Evolutionary conservation across 2,797 vertebrate genomes (phyloP).

Genomic region (Rallus crepitans): DNA sequence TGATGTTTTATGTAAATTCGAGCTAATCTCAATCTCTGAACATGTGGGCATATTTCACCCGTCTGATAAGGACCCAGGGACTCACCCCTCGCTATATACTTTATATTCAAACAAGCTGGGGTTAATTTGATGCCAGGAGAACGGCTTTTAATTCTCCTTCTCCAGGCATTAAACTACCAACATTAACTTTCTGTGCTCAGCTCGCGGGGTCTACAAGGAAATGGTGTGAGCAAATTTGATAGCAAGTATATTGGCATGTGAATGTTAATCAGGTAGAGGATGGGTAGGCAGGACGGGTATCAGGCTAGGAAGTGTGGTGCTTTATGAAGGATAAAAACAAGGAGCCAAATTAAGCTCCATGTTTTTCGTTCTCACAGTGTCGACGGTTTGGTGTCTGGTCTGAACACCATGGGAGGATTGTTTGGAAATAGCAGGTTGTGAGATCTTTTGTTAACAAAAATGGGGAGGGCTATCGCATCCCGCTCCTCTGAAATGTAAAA

Average conservation of each 20-base stretch:
- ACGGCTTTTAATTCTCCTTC: conserved; percentile 34
- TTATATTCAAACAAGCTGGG: conserved; percentile 46
- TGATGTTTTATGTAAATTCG: conserved; percentile 37
- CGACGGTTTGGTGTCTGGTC: background rate
- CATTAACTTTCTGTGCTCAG: conserved; percentile 50
- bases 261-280: conserved; percentile 49
- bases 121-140: conserved; percentile 51
- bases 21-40: background rate
- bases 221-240: conserved; percentile 59
- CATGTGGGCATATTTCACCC: conserved; percentile 2
- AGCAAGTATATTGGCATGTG: conserved; percentile 12
- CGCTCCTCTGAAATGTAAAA: background rate
- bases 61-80: conserved; percentile 9
- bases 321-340: conserved; percentile 12
- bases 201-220: conserved; percentile 47
- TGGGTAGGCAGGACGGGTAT: background rate
- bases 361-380: background rate
- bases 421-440: background rate
- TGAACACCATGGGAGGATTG: background rate
- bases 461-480: background rate
- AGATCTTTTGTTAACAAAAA: conserved; percentile 29
- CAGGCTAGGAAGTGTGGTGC: background rate
- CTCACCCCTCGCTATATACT: background rate
- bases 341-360: background rate
- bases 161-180: conserved; percentile 27